Conservation (phyloP, 2,888 invertebrate genomes). For the Amphipyra berbera region DNA sequence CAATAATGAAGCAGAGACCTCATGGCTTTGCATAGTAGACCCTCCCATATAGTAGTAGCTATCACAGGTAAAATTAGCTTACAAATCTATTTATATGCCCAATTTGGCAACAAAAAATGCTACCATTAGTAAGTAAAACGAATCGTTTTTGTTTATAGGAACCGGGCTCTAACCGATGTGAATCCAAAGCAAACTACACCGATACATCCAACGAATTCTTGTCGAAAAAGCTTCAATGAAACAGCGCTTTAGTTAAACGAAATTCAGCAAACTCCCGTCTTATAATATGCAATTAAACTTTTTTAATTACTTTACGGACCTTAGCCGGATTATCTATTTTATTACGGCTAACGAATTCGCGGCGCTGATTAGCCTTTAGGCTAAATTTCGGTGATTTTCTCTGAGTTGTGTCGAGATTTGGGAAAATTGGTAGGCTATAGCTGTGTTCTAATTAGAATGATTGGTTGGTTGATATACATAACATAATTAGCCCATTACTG, state of each 20-base stretch:
- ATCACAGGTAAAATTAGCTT: too few species aligned
- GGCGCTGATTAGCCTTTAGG: slow-evolving; percentile 50
- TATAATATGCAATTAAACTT: slow-evolving; percentile 77
- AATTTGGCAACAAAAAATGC: too few species aligned
- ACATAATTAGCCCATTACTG: too few species aligned
- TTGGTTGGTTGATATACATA: too few species aligned
- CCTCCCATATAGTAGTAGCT: too few species aligned
- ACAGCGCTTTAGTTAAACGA: slow-evolving; percentile 70
- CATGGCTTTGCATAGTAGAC: too few species aligned
- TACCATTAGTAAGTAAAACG: too few species aligned
- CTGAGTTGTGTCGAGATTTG: slow-evolving; percentile 27
- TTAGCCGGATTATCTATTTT: slow-evolving; percentile 68
- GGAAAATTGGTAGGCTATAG: not conserved
- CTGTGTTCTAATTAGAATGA: too few species aligned
- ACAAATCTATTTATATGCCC: too few species aligned
- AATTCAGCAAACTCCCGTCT: slow-evolving; percentile 60
- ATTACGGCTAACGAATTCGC: slow-evolving; percentile 56
- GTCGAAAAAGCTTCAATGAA: slow-evolving; percentile 60
- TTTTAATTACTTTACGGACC: slow-evolving; percentile 76
- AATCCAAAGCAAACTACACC: not conserved
- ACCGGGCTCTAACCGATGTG: too few species aligned
- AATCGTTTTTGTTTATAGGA: too few species aligned
- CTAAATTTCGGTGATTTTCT: slow-evolving; percentile 43
- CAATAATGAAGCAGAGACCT: too few species aligned
- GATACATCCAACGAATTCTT: slow-evolving; percentile 7